Evolutionary conservation across 2,797 vertebrate genomes (phyloP).

Genomic region (Echeneis naucrates): DNA sequence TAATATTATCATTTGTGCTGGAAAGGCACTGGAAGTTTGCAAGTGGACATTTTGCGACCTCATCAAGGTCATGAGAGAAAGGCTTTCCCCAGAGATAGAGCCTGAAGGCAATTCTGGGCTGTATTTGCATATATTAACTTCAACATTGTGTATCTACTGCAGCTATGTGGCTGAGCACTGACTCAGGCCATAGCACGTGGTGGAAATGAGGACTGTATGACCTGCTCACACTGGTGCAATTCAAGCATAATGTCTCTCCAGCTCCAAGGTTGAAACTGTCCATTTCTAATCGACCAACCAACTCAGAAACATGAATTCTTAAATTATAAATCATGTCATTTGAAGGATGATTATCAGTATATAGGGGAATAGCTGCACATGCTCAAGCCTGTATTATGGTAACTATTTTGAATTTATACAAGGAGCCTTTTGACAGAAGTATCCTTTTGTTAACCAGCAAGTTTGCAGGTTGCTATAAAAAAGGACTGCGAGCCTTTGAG

Average conservation of each 20-base stretch:
- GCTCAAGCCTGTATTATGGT: not conserved
- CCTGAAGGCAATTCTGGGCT: constrained; percentile 34
- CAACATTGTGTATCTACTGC: constrained; percentile 24
- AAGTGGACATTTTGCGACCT: constrained; percentile 40
- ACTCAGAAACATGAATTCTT: constrained; percentile 14
- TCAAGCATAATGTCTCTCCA: constrained; percentile 7
- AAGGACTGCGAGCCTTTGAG: constrained; percentile 20
- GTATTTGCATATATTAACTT: constrained; percentile 70
- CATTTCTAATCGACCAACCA: not conserved
- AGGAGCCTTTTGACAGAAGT: not conserved
- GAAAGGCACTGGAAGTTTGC: constrained; percentile 32
- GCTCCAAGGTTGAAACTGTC: constrained; percentile 15
- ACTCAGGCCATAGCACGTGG: constrained; percentile 29
- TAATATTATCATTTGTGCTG: constrained; percentile 30
- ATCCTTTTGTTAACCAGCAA: constrained; percentile 12
- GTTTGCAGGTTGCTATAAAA: constrained; percentile 13
- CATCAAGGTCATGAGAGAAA: constrained; percentile 62
- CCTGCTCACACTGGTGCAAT: constrained; percentile 25
- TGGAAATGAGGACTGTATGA: constrained; percentile 34
- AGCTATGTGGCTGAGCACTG: constrained; percentile 14
- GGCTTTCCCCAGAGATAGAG: constrained; percentile 43
- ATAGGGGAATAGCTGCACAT: not conserved
- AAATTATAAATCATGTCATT: constrained; percentile 19
- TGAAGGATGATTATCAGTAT: not conserved
- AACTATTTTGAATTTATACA: constrained; percentile 12